A percentile compares a stretch with the other conserved stretches of the same genome.
phyloP scores from a whole-genome alignment of 2,113 vertebrate species.

The Andinoacara biseriatus region DNA sequence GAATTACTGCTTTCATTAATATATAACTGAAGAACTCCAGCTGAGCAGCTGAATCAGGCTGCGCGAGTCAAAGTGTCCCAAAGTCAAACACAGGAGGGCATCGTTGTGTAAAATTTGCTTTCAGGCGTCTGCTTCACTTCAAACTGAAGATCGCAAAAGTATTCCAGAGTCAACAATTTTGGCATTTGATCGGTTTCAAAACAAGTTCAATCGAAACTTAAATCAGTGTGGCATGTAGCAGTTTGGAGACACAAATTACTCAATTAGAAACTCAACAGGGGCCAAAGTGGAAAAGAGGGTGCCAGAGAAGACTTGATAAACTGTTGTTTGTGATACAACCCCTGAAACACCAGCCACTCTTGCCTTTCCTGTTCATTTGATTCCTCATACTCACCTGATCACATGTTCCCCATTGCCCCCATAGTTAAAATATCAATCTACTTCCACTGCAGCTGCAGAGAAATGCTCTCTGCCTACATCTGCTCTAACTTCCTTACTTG shows the following conservation, averaged over 20 bases:
- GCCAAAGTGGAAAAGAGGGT: neutral
- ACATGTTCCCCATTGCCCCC: neutral
- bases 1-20: neutral
- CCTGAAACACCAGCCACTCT: neutral
- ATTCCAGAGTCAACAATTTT: neutral
- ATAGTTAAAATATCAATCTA: neutral
- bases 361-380: neutral
- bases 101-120: neutral
- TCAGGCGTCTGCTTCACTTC: neutral
- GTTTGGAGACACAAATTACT: neutral
- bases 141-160: neutral
- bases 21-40: neutral
- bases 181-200: neutral
- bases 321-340: neutral
- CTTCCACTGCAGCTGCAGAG: neutral
- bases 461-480: neutral
- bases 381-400: neutral
- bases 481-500: neutral
- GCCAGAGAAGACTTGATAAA: neutral
- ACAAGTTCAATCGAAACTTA: too few relatives aligned
- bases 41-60: neutral
- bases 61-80: neutral
- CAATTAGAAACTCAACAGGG: neutral
- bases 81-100: constrained; percentile 37
- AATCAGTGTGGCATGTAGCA: neutral